phyloP scores from a whole-genome alignment of 1,140 invertebrate species.

The Drosophila chauvacae region DNA sequence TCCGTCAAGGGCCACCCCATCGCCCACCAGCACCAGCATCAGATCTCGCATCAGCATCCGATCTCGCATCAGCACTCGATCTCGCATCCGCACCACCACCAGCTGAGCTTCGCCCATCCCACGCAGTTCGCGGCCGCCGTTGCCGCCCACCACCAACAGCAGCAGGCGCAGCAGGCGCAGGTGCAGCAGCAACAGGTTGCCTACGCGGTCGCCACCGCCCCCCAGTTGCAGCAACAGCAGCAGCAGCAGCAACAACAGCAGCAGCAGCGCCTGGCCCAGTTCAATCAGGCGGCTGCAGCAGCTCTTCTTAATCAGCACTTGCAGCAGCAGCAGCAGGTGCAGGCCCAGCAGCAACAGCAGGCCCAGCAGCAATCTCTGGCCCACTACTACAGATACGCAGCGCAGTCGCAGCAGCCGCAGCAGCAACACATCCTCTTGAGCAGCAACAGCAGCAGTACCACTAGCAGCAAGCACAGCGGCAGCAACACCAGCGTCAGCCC shows the following conservation, averaged over 20 bases:
- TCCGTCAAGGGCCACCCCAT: constrained; percentile 50
- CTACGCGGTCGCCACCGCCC: constrained; percentile 54
- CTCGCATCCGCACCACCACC: constrained; percentile 56
- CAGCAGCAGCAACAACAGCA: constrained; percentile 56
- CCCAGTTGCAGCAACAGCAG: constrained; percentile 66
- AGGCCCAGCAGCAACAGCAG: constrained; percentile 46
- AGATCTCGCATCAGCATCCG: constrained; percentile 52
- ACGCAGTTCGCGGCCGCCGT: constrained; percentile 80
- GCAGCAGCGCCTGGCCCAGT: constrained; percentile 46
- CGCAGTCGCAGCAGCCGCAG: constrained; percentile 53
- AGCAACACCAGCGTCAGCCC: constrained; percentile 37
- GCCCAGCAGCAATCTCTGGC: constrained; percentile 51
- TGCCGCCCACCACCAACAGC: constrained; percentile 73
- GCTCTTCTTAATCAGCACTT: constrained; percentile 57
- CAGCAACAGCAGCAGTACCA: constrained; percentile 39
- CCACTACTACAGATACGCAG: constrained; percentile 68
- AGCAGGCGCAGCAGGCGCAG: constrained; percentile 45
- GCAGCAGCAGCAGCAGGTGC: constrained; percentile 60
- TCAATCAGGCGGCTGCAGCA: constrained; percentile 48
- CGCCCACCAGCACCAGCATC: constrained; percentile 50
- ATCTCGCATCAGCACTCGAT: constrained; percentile 56
- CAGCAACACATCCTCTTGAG: constrained; percentile 61
- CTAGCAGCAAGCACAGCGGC: constrained; percentile 48
- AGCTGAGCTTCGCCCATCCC: constrained; percentile 78
- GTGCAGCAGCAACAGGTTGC: constrained; percentile 57